Percentiles rank a stretch among this genome's conserved stretches.
Conservation (phyloP, 2,113 vertebrate species). For the Podarcis cretensis region DNA sequence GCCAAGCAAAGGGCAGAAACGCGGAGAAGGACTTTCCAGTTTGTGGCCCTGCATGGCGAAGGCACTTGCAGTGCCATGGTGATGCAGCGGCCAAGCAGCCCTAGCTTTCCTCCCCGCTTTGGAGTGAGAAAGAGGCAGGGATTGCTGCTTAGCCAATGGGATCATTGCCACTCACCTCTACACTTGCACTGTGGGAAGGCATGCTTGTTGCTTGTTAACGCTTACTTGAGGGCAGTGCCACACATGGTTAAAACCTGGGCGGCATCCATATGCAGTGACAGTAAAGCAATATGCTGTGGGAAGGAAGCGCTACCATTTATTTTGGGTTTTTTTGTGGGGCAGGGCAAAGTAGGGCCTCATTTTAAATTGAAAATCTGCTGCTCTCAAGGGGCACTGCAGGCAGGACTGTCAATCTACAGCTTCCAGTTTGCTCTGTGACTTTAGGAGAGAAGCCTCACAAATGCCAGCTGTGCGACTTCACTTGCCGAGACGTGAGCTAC, state of each 20-base stretch:
- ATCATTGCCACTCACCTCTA: no score
- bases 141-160: no score
- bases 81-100: neutral
- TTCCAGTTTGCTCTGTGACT: conserved; percentile 12
- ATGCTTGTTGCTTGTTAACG: neutral
- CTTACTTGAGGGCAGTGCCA: neutral
- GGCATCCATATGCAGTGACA: neutral
- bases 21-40: neutral
- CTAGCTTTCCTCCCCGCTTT: neutral
- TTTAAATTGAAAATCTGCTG: conserved; percentile 5
- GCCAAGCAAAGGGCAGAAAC: neutral
- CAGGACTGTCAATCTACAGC: neutral
- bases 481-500: conserved; percentile 94
- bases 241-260: neutral
- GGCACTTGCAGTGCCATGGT: neutral
- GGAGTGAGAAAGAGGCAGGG: neutral
- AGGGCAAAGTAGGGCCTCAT: neutral
- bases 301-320: neutral
- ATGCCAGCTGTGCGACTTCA: conserved; percentile 92
- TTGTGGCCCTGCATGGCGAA: neutral
- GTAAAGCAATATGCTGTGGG: neutral
- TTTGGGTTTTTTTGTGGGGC: neutral
- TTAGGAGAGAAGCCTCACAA: conserved; percentile 96
- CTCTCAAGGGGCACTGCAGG: neutral
- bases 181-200: neutral